Evolutionary conservation across 2,888 invertebrate species (phyloP).

Genomic region (Caenorhabditis wallacei): DNA sequence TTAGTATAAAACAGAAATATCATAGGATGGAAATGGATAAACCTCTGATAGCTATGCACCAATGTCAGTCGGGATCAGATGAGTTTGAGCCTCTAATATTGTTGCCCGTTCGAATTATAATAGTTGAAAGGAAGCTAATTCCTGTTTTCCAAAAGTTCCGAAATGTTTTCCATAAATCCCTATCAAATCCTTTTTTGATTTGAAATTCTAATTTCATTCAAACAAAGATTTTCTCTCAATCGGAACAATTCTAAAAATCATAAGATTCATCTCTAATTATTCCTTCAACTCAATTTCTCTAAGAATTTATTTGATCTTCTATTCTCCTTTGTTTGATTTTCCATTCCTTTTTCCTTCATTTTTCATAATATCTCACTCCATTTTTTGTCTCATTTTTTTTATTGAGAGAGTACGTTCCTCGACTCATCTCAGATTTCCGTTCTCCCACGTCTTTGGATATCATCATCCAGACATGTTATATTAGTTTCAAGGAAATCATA

Average conservation of each 20-base stretch:
- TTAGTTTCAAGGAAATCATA: conserved; percentile 24
- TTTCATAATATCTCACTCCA: conserved; percentile 3
- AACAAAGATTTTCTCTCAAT: conserved; percentile 5
- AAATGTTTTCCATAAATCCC: no score
- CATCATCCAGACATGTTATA: conserved; percentile 6
- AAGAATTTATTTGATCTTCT: not conserved
- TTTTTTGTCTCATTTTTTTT: not conserved
- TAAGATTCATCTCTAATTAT: not conserved
- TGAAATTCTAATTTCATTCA: not conserved
- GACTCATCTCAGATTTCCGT: conserved; percentile 57
- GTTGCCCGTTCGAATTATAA: no score
- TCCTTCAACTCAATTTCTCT: not conserved
- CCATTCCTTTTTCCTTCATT: conserved; percentile 13
- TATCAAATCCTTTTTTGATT: no score
- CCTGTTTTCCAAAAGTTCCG: no score
- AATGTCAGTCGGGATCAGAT: no score
- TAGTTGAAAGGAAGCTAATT: no score
- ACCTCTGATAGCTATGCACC: no score
- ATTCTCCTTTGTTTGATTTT: conserved; percentile 35
- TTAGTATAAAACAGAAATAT: no score
- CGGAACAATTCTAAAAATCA: conserved; percentile 10
- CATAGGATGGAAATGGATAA: no score
- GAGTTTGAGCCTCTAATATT: no score
- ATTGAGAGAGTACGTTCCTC: conserved; percentile 37
- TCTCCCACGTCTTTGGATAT: conserved; percentile 46